Percentiles rank a stretch among this genome's conserved stretches.
Conservation (phyloP, 2,888 invertebrate species). For the Molorchus minor region DNA sequence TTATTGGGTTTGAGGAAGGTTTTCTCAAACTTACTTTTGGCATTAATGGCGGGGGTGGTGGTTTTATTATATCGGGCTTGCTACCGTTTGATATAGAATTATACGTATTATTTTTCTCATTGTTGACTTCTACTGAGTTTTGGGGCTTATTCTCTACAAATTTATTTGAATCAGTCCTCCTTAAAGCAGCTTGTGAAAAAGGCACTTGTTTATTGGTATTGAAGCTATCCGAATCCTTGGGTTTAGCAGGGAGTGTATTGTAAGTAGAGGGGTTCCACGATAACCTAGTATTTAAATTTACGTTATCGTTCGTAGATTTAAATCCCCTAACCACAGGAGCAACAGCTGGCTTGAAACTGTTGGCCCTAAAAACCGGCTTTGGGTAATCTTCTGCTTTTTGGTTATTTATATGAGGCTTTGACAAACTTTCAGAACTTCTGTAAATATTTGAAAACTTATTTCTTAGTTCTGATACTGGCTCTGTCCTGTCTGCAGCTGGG, state of each 20-base stretch:
- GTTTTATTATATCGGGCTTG: slow-evolving; percentile 33
- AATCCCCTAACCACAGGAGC: slow-evolving; percentile 61
- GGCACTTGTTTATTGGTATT: slow-evolving; percentile 52
- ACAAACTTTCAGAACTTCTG: slow-evolving; percentile 34
- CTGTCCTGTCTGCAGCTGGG: slow-evolving; percentile 20
- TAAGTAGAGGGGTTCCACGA: slow-evolving; percentile 50
- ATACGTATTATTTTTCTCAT: slow-evolving; percentile 26
- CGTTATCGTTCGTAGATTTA: slow-evolving; percentile 37
- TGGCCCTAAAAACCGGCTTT: slow-evolving; percentile 51
- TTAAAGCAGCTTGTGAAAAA: slow-evolving; percentile 64
- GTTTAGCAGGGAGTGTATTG: slow-evolving; percentile 51
- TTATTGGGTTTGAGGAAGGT: slow-evolving; percentile 33
- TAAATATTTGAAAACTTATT: slow-evolving; percentile 33
- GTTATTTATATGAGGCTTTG: slow-evolving; percentile 27
- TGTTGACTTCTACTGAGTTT: slow-evolving; percentile 9
- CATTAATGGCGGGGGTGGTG: slow-evolving; percentile 58
- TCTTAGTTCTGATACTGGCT: slow-evolving; percentile 25
- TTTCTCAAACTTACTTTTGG: slow-evolving; percentile 51
- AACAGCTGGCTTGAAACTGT: slow-evolving; percentile 50
- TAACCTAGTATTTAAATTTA: slow-evolving; percentile 41
- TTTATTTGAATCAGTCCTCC: slow-evolving; percentile 62
- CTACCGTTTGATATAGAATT: slow-evolving; percentile 17
- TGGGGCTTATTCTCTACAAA: slow-evolving; percentile 19
- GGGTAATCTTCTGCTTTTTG: slow-evolving; percentile 34
- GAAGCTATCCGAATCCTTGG: slow-evolving; percentile 41